Percentiles rank a stretch among this genome's conserved stretches.
phyloP scores from a whole-genome alignment of 2,113 vertebrate genomes.

The Oplegnathus fasciatus region DNA sequence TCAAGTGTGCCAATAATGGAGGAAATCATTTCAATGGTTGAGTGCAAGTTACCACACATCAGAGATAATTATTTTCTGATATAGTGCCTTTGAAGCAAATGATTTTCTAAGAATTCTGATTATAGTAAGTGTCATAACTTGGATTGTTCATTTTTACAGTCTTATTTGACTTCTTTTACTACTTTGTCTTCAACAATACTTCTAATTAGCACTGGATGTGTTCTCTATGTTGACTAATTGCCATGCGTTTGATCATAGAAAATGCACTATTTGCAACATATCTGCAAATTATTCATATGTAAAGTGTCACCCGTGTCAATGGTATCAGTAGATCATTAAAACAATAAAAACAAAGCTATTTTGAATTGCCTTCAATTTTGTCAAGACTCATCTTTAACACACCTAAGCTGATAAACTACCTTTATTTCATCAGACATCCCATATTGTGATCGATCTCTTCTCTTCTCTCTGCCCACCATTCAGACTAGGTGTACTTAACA shows the following conservation, averaged over 20 bases:
- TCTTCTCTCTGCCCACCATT: background rate
- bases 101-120: slow-evolving; percentile 46
- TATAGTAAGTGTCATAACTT: slow-evolving; percentile 12
- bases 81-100: slow-evolving; percentile 67
- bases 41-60: slow-evolving; percentile 13
- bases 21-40: slow-evolving; percentile 1
- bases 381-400: slow-evolving; percentile 3
- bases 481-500: background rate
- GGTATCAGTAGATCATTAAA: slow-evolving; percentile 54
- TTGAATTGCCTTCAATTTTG: background rate
- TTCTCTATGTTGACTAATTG: slow-evolving; percentile 41
- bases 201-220: slow-evolving; percentile 36
- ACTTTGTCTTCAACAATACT: slow-evolving; percentile 18
- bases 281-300: slow-evolving; percentile 43
- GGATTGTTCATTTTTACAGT: slow-evolving; percentile 28
- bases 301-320: slow-evolving; percentile 44
- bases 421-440: background rate
- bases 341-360: slow-evolving; percentile 29
- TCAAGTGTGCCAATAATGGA: background rate
- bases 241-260: slow-evolving; percentile 58
- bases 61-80: slow-evolving; percentile 42
- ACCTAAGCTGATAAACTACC: background rate
- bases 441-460: background rate
- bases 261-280: slow-evolving; percentile 55
- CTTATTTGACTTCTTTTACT: slow-evolving; percentile 34